A percentile compares a stretch with the other conserved stretches of the same genome.
These are phyloP conservation scores for Colius striatus DNA, from an alignment of 2,113 vertebrate species.

Conservation along the genomic window DNA sequence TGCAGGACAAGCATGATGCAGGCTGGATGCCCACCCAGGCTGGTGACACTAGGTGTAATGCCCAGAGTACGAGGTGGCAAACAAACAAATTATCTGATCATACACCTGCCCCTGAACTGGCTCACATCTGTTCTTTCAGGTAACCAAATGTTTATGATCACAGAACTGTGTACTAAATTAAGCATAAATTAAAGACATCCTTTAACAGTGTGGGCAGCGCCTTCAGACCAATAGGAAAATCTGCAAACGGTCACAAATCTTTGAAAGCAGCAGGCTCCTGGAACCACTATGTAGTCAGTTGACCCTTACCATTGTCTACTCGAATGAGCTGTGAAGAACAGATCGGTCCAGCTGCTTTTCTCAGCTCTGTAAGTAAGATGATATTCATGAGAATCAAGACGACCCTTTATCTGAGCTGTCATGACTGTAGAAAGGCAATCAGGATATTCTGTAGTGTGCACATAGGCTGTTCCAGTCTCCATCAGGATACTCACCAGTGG, in stretches of 20 bases:
- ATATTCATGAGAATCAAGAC: background rate
- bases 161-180: background rate
- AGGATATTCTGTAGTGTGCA: background rate
- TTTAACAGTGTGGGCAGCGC: background rate
- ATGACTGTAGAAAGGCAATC: background rate
- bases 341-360: background rate
- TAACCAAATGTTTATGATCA: background rate
- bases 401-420: background rate
- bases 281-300: background rate
- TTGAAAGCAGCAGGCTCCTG: background rate
- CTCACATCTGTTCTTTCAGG: background rate
- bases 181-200: background rate
- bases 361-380: background rate
- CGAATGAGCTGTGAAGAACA: background rate
- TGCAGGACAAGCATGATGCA: background rate
- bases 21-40: background rate
- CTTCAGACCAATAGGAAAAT: background rate
- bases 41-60: background rate
- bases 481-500: background rate
- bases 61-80: background rate
- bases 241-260: background rate
- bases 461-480: background rate
- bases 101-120: background rate
- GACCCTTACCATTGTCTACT: background rate
- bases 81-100: background rate